Evolutionary conservation across 2,797 vertebrate species (phyloP), one percentile per base, ranked within the genome.

Genomic region (Darevskia mixta): DNA sequence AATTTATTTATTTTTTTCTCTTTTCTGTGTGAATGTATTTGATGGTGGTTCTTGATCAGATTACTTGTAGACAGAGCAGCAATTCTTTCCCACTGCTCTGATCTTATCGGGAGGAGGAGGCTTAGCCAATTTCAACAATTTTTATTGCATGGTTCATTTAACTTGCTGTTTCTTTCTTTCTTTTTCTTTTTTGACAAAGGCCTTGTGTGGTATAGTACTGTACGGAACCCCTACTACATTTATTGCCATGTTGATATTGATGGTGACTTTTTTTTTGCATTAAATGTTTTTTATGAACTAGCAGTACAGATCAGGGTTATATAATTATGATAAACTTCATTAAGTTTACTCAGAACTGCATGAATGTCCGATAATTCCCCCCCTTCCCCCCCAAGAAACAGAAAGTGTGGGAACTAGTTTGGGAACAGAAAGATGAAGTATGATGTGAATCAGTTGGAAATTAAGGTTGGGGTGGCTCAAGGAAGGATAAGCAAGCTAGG

Each of bases 81-180:
- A 61, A 85, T 92, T 94, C 87, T 93, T 93, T 84, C 90, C 89
- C 88, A 93, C 15, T 75, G 95, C 93, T 93, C 88, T 95, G 95
- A 93, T 93, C 88, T 95, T 94, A 90, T 92, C 92, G 82, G 86
- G 85, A 87, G 85, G 85, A 87, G 85, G 84, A 85, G 89, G 76
- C 90, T 84, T 89, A 94, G 92, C 94, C 91, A 92, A 90, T 91
- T 89, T 92, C 90, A 90, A 86, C 93, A 90, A n/a, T 91, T 90
- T 86, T 91, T 93, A 87, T 92, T 95, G 91, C 82, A 82, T 71
- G 83, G 92, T 91, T 95, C 87, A 66, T 85, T 95, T 94, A 92
- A 86, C 86, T 90, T 87, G 29, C 58, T 10, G 78, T 20, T 71
- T 71, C 69, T 71, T 5, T 82, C 87, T 83, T 82, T 66, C 23